phyloP scores from a whole-genome alignment of 2,113 vertebrate species.

The Amblyornis subalaris region DNA sequence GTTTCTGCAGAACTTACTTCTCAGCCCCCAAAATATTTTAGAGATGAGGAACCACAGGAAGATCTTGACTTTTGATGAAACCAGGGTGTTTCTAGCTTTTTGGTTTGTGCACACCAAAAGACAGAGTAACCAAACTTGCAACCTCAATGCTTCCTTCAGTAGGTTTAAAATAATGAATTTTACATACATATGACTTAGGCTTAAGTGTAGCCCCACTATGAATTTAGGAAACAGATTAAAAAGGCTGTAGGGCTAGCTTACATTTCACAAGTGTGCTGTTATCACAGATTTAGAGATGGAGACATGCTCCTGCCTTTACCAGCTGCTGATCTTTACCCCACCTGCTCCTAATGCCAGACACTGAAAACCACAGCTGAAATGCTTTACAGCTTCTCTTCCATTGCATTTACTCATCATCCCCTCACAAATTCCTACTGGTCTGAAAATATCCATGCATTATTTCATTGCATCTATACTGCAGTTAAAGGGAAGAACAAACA shows the following conservation, averaged over 20 bases:
- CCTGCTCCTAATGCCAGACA: neutral
- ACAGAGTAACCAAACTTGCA: neutral
- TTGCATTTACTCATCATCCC: neutral
- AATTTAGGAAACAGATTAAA: neutral
- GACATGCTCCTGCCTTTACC: neutral
- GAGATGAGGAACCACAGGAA: neutral
- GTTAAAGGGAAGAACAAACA: neutral
- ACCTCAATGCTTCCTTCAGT: neutral
- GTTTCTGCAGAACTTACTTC: neutral
- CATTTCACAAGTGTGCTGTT: neutral
- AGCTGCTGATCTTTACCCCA: neutral
- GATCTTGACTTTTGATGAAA: neutral
- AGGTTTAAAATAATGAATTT: neutral
- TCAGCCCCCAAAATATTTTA: neutral
- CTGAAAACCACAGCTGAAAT: neutral
- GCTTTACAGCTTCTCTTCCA: neutral
- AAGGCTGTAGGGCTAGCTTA: neutral
- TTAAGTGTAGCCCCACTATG: neutral
- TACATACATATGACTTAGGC: neutral
- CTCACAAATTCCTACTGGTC: neutral
- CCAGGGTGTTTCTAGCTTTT: neutral
- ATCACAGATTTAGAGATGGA: neutral
- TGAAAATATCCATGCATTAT: neutral
- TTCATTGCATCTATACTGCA: neutral
- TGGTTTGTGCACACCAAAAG: neutral